Evolutionary conservation across 2,888 invertebrate genomes (phyloP).

Genomic region (Hirtodrosophila cameraria): DNA sequence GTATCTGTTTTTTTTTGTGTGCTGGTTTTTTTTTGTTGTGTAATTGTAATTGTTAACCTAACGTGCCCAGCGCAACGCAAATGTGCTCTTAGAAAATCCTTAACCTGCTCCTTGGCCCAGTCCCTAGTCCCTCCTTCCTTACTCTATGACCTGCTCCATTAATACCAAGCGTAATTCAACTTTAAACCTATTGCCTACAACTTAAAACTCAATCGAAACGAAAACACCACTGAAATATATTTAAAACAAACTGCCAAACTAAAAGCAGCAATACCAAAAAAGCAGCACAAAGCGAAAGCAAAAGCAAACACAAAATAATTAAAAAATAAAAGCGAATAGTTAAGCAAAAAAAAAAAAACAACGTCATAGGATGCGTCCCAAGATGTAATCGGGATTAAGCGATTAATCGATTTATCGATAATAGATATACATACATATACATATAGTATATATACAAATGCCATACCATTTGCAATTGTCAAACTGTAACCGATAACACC

Average conservation of each 20-base stretch:
- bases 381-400: constrained; percentile 5
- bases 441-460: background rate
- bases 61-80: constrained; percentile 34
- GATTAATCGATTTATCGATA: too few species aligned
- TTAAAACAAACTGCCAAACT: constrained; percentile 63
- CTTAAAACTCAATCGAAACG: constrained; percentile 37
- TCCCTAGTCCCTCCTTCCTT: background rate
- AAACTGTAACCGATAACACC: constrained; percentile 57
- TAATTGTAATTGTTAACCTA: constrained; percentile 38
- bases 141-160: background rate
- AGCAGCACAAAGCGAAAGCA: constrained; percentile 21
- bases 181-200: too few species aligned
- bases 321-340: background rate
- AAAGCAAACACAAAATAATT: background rate
- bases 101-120: background rate
- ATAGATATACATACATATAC: constrained; percentile 10
- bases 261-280: constrained; percentile 16
- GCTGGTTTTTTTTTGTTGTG: too few species aligned
- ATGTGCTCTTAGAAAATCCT: constrained; percentile 4
- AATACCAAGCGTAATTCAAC: background rate
- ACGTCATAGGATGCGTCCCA: background rate
- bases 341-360: constrained; percentile 9
- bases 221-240: constrained; percentile 53
- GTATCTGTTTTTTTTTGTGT: too few species aligned
- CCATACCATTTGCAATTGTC: constrained; percentile 31